Percentiles rank a stretch among this genome's conserved stretches.
phyloP scores from a whole-genome alignment of 2,797 vertebrate species.

The Cryptoblepharus egeriae region DNA sequence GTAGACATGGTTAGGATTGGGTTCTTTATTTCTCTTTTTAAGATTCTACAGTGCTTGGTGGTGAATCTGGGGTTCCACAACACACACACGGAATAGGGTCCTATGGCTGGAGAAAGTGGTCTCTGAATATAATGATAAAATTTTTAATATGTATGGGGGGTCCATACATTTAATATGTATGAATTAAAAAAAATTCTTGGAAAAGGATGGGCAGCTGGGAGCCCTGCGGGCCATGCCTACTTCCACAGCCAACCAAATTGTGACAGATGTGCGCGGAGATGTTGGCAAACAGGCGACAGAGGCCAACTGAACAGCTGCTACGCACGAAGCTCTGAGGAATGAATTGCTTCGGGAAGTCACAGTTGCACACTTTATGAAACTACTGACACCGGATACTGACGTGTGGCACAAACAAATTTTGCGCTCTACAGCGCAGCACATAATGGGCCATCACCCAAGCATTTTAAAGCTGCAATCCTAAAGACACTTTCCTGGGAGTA shows the following conservation, averaged over 20 bases:
- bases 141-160: background rate
- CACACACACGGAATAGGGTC: background rate
- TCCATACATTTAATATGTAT: background rate
- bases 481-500: too few relatives aligned
- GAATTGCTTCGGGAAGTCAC: background rate
- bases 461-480: background rate
- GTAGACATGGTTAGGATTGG: too few relatives aligned
- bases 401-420: background rate
- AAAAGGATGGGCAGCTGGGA: background rate
- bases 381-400: background rate
- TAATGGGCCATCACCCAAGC: background rate
- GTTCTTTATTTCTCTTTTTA: too few relatives aligned
- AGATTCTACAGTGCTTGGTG: too few relatives aligned
- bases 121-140: background rate
- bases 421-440: background rate
- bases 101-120: background rate
- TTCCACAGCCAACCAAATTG: background rate
- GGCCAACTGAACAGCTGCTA: slow-evolving; percentile 1
- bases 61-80: too few relatives aligned
- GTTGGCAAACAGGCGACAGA: background rate
- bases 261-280: background rate
- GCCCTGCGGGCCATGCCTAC: background rate
- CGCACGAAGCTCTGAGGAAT: background rate
- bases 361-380: background rate
- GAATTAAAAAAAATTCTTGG: background rate